A percentile compares a stretch with the other conserved stretches of the same genome.
Evolutionary conservation across 1,140 invertebrate genomes (phyloP).

Genomic region (Meloidogyne chitwoodi): DNA sequence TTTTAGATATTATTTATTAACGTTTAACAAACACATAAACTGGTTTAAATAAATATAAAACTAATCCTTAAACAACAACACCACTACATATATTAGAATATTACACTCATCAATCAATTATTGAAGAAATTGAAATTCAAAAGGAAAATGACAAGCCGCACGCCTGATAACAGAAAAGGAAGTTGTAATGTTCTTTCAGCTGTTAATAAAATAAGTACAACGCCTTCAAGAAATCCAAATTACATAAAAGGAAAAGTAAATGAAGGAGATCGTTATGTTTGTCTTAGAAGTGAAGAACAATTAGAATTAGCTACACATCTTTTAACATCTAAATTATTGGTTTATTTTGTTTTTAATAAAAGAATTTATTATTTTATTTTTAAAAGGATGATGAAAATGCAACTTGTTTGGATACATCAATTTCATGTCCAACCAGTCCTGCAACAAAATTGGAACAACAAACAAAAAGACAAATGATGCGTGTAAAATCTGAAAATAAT

Average conservation of each 20-base stretch:
- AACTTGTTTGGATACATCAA: not conserved
- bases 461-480: conserved; percentile 20
- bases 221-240: conserved; percentile 26
- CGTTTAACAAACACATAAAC: no score
- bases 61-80: not conserved
- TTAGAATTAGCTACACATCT: conserved; percentile 35
- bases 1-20: no score
- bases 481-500: conserved; percentile 26
- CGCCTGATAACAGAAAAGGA: conserved; percentile 6
- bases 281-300: conserved; percentile 36
- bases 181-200: not conserved
- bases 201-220: conserved; percentile 19
- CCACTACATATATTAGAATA: not conserved
- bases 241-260: conserved; percentile 20
- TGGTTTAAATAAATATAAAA: not conserved
- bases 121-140: not conserved
- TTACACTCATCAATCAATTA: not conserved
- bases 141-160: conserved; percentile 8
- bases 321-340: conserved; percentile 14
- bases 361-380: not conserved
- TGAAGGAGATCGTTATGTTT: conserved; percentile 35
- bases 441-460: conserved; percentile 29
- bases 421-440: conserved; percentile 18
- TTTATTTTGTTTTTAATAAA: not conserved
- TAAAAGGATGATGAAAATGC: conserved; percentile 10